Evolutionary conservation across 53 echinoderm and acorn worm genomes (phyloP), one percentile per base, ranked within the genome.

Genomic region (Luidia sarsii): DNA sequence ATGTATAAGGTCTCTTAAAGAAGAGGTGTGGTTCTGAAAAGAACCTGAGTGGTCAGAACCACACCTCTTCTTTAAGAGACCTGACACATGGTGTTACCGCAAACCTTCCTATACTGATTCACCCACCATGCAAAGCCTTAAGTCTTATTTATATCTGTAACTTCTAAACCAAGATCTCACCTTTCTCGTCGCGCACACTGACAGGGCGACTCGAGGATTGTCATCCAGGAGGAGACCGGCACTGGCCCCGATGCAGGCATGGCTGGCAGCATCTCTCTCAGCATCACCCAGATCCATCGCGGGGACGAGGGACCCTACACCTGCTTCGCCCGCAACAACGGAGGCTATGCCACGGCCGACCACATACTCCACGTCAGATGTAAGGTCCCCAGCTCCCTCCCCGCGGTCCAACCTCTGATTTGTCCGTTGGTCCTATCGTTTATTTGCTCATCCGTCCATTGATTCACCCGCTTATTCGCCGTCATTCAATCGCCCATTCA

Each of bases 321-420:
- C 10, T 95, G 95, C 69, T 90, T 71, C 51, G 89, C 84, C 11
- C 82, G 87, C n/a, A 95, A 92, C 38, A 85, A 81, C 50, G 92
- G 90, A 2, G 95, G 92, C 23, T 62, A 89, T 29, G 90, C 75
- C 7, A 57, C 63, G n/a, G 72, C 84, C 0, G 83, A 85, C 39
- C 81, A 84, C 37, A 70, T 65, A 15, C 64, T 94, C 2, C 62
- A 80, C 33, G 88, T 94, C 34, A 73, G 90, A 80, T 90, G 94
- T 94, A 75, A 94, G 94, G 89, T n/a, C n/a, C 31, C 9, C 27
- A 49, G 28, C 11, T n/a, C n/a, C n/a, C n/a, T n/a, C n/a, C n/a
- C n/a, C n/a, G n/a, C n/a, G n/a, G n/a, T n/a, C n/a, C n/a, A n/a
- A n/a, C 32, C 33, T 51, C n/a, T 48, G 48, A 71, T 71, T 32